Evolutionary conservation across 2,888 invertebrate species (phyloP).

Genomic region (Campoplex capitator): DNA sequence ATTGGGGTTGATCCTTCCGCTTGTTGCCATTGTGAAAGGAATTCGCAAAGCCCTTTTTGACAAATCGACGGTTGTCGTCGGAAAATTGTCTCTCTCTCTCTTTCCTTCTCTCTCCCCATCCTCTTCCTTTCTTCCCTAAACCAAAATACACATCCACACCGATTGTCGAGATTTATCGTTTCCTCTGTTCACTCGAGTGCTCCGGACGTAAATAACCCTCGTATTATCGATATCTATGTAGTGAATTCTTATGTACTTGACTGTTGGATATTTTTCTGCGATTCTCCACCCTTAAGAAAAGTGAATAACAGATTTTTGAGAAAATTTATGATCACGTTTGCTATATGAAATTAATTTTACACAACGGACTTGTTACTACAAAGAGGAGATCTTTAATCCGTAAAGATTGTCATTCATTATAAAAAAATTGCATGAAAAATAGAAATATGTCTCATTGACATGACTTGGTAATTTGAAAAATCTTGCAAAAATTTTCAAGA

Average conservation of each 20-base stretch:
- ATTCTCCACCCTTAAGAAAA: background rate
- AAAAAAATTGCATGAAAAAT: background rate
- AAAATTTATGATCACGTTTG: background rate
- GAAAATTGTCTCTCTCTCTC: constrained; percentile 74
- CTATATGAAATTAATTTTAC: background rate
- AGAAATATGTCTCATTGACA: background rate
- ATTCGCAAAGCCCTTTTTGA: constrained; percentile 82
- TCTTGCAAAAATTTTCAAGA: background rate
- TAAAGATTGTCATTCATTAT: background rate
- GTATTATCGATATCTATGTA: constrained; percentile 75
- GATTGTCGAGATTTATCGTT: constrained; percentile 81
- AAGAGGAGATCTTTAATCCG: background rate
- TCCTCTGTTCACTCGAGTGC: constrained; percentile 75
- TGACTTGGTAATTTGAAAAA: background rate
- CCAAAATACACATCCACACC: constrained; percentile 72
- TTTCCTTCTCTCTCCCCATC: background rate
- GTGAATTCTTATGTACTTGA: constrained; percentile 25
- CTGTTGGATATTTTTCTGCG: background rate
- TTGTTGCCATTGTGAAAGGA: constrained; percentile 82
- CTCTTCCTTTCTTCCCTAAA: constrained; percentile 77
- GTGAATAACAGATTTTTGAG: background rate
- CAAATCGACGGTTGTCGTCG: constrained; percentile 84
- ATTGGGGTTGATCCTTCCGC: constrained; percentile 81
- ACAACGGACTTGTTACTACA: background rate
- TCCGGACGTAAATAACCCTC: constrained; percentile 80